Base-by-base conservation (phyloP, 2,797 vertebrate genomes). In the Acanthurus lineatus region DNA sequence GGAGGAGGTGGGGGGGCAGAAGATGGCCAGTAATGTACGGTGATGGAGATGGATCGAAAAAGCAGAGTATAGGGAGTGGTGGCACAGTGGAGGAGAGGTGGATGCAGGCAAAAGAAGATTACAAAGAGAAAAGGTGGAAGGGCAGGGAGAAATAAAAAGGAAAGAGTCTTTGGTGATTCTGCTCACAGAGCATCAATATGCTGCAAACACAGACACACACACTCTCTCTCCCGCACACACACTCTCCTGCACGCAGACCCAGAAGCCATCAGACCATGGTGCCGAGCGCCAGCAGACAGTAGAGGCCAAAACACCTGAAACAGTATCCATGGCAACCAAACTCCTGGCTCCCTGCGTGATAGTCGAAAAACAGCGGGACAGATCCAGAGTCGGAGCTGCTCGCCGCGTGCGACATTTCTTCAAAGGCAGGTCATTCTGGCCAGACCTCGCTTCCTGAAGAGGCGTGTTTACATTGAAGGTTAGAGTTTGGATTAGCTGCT, bases 241-340 rank as follows among this genome's bases (percentile, higher is more conserved):
- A 62, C 44, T 59, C 74, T 79, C 48, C 74, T n/a, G 65, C 80
- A 82, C 22, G 81, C 63, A 81, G 47, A 84, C 48, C 61, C 53
- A 73, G 22, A 68, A 84, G 84, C 58, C 57, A 79, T 79, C 78
- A 86, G 81, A 77, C 77, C 77, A 74, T 76, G 73, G 68, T 73
- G 68, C 77, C 80, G 64, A 76, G 59, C 54, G 1, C 66, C 28
- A 73, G 69, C 68, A 64, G 53, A 71, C 45, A 80, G 47, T n/a
- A 9, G 56, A 78, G 73, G 51, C 83, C 45, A 60, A 61, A 91
- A 87, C 90, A 90, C 91, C 88, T 91, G 76, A 82, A 88, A 68
- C 11, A 28, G 90, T 91, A 73, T 83, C 93, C 88, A 92, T 89
- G 86, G 87, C 76, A 89, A 93, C 91, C 79, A 62, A 86, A 85